Evolutionary conservation across 1,140 invertebrate species (phyloP).

Genomic region (Penaeus vannamei): DNA sequence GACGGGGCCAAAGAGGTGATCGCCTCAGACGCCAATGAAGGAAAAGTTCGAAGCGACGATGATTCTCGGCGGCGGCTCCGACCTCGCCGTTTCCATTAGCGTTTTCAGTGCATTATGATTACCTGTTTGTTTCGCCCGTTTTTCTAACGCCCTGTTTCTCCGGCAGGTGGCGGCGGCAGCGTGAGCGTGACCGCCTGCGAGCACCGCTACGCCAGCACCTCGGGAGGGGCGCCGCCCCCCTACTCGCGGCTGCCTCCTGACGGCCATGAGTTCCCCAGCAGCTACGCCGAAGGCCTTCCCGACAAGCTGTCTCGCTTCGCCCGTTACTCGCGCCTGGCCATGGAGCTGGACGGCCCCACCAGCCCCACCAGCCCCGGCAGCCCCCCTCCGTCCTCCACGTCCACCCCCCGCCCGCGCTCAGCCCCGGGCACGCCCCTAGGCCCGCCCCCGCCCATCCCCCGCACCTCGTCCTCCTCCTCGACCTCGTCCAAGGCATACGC

Average conservation of each 20-base stretch:
- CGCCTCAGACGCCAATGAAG: too few relatives aligned
- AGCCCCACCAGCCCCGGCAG: conserved; percentile 58
- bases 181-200: conserved; percentile 72
- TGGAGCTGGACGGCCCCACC: conserved; percentile 67
- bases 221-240: conserved; percentile 69
- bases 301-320: conserved; percentile 59
- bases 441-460: conserved; percentile 55
- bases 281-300: conserved; percentile 78
- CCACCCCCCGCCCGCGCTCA: conserved; percentile 51
- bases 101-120: neutral
- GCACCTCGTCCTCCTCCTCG: conserved; percentile 40
- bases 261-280: conserved; percentile 88
- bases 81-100: neutral
- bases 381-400: conserved; percentile 38
- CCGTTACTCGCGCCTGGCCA: conserved; percentile 59
- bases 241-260: conserved; percentile 85
- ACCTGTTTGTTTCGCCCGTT: neutral
- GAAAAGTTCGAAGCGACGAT: neutral
- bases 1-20: too few relatives aligned
- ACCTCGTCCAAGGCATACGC: conserved; percentile 60
- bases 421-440: conserved; percentile 56
- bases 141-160: neutral
- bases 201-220: conserved; percentile 67
- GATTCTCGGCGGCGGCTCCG: neutral
- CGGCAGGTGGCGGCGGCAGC: conserved; percentile 42